A percentile compares a stretch with the other conserved stretches of the same genome.
phyloP scores from a whole-genome alignment of 37 sponge, comb jelly and placozoan genomes.

The Agelas oroides region DNA sequence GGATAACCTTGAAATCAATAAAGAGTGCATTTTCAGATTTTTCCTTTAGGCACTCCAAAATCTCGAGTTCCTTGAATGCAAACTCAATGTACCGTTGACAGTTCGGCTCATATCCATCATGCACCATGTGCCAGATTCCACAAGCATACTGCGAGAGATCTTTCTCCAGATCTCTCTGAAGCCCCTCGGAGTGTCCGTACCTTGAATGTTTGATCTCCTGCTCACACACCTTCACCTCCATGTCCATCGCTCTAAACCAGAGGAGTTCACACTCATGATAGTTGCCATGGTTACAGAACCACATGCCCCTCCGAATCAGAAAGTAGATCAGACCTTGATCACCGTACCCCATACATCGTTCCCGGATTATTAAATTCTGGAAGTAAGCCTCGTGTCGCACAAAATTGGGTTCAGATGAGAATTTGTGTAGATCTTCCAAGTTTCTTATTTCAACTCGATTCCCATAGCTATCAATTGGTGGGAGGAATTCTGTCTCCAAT shows the following conservation, averaged over 20 bases:
- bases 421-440: conserved; percentile 24
- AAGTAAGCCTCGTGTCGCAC: conserved; percentile 59
- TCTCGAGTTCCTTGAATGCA: conserved; percentile 73
- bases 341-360: conserved; percentile 79
- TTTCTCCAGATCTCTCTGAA: conserved; percentile 78
- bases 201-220: conserved; percentile 49
- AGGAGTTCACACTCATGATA: conserved; percentile 55
- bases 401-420: conserved; percentile 28
- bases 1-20: conserved; percentile 46
- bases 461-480: conserved; percentile 59
- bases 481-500: conserved; percentile 23
- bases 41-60: conserved; percentile 50
- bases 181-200: conserved; percentile 71
- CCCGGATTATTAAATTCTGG: conserved; percentile 83
- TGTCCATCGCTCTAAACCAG: conserved; percentile 74
- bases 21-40: conserved; percentile 56
- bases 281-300: conserved; percentile 38
- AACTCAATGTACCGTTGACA: conserved; percentile 58
- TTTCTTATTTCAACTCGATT: conserved; percentile 31
- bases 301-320: conserved; percentile 56
- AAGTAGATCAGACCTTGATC: conserved; percentile 83
- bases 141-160: conserved; percentile 72
- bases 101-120: conserved; percentile 46
- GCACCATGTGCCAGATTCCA: conserved; percentile 73
- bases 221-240: conserved; percentile 68